Evolutionary conservation across 1,140 invertebrate genomes (phyloP), one percentile per base, ranked within the genome.

Genomic region (Colletes latitarsis): DNA sequence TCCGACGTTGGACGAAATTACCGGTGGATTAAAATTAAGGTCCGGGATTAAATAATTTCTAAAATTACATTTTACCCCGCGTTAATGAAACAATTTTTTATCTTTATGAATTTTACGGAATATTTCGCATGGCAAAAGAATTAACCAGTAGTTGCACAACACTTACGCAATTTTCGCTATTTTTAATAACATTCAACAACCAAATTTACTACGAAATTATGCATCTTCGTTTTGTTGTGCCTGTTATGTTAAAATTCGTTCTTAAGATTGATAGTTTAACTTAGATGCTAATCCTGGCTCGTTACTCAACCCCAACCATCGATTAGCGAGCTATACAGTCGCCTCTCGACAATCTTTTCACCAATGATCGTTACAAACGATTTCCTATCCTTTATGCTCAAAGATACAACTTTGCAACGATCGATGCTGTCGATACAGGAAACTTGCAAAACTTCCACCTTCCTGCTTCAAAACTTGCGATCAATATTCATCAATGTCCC

Each of bases 401-500:
- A 19, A 62, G 41, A 60, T 15, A 21, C 3, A 8, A 76, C 5
- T n/a, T 41, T 19, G 21, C 41, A 0, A 21, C 21, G 53, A 21
- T 77, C 55, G 17, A 70, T 70, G 39, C 5, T n/a, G 14, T 67
- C 57, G 43, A 77, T 60, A 10, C 9, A 19, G 75, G 14, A 62
- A 77, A 39, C 67, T 52, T 12, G 46, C 49, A 41, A 39, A 30
- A 39, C 55, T 60, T 60, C 17, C 19, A 30, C 1, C 6, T 6
- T 5, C 75, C 17, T 2, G 8, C 4, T 15, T 30, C 43, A 14
- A 52, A 41, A 5, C 21, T 60, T 4, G 8, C 2, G 75, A 77
- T 70, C 70, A 77, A 77, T 77, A 70, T 70, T 77, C 75, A 62
- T 70, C 67, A 52, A 60, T 17, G 67, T 77, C 9, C 55, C 43